phyloP scores from a whole-genome alignment of 2,113 vertebrate species.

The Poeciliopsis prolifica region DNA sequence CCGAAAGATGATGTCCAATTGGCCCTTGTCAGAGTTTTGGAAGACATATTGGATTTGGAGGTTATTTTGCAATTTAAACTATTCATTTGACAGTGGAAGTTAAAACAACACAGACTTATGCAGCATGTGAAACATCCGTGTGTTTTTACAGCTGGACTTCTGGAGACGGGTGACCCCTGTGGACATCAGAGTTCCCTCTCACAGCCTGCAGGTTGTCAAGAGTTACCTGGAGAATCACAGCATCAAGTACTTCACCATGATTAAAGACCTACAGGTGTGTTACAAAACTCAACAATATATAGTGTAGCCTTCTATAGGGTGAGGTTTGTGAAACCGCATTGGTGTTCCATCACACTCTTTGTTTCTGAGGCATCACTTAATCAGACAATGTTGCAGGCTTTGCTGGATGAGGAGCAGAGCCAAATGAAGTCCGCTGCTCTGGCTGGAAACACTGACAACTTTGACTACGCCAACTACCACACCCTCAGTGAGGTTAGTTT shows the following conservation, averaged over 20 bases:
- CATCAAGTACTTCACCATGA: constrained; percentile 84
- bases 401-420: constrained; percentile 84
- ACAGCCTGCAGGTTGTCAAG: constrained; percentile 78
- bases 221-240: constrained; percentile 76
- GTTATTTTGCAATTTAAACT: constrained; percentile 56
- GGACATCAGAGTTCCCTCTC: constrained; percentile 84
- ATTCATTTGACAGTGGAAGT: no score
- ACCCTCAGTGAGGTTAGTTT: constrained; percentile 80
- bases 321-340: background rate
- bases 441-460: constrained; percentile 48
- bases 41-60: constrained; percentile 73
- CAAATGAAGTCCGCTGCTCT: constrained; percentile 45
- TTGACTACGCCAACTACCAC: constrained; percentile 86
- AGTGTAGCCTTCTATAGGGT: no score
- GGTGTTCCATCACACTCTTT: background rate
- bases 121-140: background rate
- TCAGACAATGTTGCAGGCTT: constrained; percentile 58
- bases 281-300: no score
- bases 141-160: constrained; percentile 83
- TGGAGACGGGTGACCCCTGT: constrained; percentile 82
- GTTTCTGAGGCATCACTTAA: constrained; percentile 57
- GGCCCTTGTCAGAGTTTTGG: constrained; percentile 77
- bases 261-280: constrained; percentile 88
- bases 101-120: no score
- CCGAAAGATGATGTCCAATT: constrained; percentile 79